A percentile compares a stretch with the other conserved stretches of the same genome.
Conservation (phyloP, 2,888 invertebrate genomes). For the Drosophila anceps region DNA sequence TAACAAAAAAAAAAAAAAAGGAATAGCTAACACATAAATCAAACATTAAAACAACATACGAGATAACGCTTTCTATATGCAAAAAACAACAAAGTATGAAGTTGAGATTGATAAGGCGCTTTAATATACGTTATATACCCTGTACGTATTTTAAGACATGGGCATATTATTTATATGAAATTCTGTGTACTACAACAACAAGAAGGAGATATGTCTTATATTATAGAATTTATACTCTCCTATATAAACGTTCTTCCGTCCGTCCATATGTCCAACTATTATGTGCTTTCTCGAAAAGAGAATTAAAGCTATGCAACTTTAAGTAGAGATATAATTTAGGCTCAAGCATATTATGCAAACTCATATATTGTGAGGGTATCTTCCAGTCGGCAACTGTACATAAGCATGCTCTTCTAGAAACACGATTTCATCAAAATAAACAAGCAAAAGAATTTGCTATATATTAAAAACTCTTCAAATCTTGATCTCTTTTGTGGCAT, state of each 20-base stretch:
- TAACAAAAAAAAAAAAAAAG: too few species aligned
- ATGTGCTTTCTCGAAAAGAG: too few species aligned
- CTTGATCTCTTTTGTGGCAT: conserved; percentile 8
- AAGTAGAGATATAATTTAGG: neutral
- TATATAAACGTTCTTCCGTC: too few species aligned
- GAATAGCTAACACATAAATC: too few species aligned
- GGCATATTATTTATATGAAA: neutral
- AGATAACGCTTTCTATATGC: neutral
- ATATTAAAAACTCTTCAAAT: conserved; percentile 25
- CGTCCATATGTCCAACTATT: too few species aligned
- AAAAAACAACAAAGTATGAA: too few species aligned
- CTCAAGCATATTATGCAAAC: neutral
- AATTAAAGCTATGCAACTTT: too few species aligned
- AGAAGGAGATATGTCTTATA: neutral
- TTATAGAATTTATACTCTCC: neutral
- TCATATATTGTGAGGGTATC: neutral
- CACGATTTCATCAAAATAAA: conserved; percentile 6
- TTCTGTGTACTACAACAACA: neutral
- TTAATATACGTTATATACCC: neutral
- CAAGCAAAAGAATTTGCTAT: neutral
- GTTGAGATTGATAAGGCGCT: neutral
- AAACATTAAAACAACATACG: neutral
- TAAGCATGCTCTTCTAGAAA: neutral
- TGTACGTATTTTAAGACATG: neutral
- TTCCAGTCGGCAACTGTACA: neutral